Conservation (phyloP, 2,888 invertebrate species). For the Drosophila subquinaria region DNA sequence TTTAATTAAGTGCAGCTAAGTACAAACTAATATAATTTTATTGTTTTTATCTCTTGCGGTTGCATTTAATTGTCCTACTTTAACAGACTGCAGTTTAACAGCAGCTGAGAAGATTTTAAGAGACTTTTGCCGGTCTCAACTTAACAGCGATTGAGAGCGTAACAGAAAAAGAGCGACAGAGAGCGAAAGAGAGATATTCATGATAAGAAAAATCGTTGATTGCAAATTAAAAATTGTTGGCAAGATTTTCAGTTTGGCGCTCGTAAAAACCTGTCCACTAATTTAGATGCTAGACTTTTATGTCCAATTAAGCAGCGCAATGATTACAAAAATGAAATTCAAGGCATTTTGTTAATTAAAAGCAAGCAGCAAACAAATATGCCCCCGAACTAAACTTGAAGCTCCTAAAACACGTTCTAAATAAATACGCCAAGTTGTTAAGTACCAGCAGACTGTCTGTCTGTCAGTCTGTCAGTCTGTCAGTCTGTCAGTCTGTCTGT, state of each 20-base stretch:
- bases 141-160: constrained; percentile 1
- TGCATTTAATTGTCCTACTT: constrained; percentile 10
- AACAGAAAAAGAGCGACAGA: constrained; percentile 4
- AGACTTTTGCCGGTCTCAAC: constrained; percentile 34
- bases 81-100: constrained; percentile 22
- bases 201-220: constrained; percentile 38
- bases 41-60: constrained; percentile 19
- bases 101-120: constrained; percentile 9
- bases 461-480: constrained; percentile 11
- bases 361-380: constrained; percentile 69
- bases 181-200: constrained; percentile 7
- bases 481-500: constrained; percentile 18
- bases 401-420: constrained; percentile 65
- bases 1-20: constrained; percentile 59
- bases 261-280: constrained; percentile 35
- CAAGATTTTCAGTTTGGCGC: constrained; percentile 19
- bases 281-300: constrained; percentile 57
- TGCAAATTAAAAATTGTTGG: constrained; percentile 50
- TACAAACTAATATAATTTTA: constrained; percentile 15
- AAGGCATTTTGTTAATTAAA: constrained; percentile 78
- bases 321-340: constrained; percentile 64
- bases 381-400: constrained; percentile 12
- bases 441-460: constrained; percentile 56
- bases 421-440: constrained; percentile 70
- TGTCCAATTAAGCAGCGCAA: constrained; percentile 57